These are phyloP conservation scores for Drepana arcuata DNA, from an alignment of 1,140 invertebrate genomes.

Conservation along the genomic window DNA sequence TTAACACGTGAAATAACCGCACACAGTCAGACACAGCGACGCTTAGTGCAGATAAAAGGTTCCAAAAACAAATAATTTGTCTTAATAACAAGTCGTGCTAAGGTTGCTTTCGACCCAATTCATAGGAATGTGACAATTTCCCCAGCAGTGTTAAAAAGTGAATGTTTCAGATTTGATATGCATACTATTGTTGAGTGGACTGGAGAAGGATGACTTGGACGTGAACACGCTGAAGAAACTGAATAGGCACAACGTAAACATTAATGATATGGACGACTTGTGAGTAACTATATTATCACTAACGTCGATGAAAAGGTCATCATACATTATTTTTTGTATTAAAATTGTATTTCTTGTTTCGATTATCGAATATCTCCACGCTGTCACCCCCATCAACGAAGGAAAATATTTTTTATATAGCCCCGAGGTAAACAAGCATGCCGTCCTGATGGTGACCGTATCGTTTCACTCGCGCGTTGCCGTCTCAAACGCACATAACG, in stretches of 20 bases:
- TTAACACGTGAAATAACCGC: constrained; percentile 29
- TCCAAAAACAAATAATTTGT: constrained; percentile 20
- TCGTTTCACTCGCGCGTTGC: too few relatives aligned
- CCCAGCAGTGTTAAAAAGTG: neutral
- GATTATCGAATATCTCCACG: too few relatives aligned
- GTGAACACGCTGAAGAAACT: constrained; percentile 38
- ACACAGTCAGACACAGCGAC: constrained; percentile 29
- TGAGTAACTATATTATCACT: constrained; percentile 21
- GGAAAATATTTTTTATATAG: too few relatives aligned
- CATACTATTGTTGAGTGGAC: constrained; percentile 44
- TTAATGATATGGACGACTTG: constrained; percentile 41
- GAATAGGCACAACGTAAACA: constrained; percentile 42
- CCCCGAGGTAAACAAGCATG: too few relatives aligned
- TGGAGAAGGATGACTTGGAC: constrained; percentile 54
- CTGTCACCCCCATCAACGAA: too few relatives aligned
- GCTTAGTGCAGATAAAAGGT: constrained; percentile 54
- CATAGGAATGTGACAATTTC: neutral
- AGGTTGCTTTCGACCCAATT: neutral
- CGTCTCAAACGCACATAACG: too few relatives aligned
- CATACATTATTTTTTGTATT: neutral
- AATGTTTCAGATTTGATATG: constrained; percentile 51
- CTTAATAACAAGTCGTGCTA: too few relatives aligned
- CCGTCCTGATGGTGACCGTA: too few relatives aligned
- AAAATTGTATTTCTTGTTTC: too few relatives aligned
- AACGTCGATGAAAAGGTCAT: constrained; percentile 1